phyloP scores from a whole-genome alignment of 1,140 invertebrate species.

The Ditylenchus dipsaci region DNA sequence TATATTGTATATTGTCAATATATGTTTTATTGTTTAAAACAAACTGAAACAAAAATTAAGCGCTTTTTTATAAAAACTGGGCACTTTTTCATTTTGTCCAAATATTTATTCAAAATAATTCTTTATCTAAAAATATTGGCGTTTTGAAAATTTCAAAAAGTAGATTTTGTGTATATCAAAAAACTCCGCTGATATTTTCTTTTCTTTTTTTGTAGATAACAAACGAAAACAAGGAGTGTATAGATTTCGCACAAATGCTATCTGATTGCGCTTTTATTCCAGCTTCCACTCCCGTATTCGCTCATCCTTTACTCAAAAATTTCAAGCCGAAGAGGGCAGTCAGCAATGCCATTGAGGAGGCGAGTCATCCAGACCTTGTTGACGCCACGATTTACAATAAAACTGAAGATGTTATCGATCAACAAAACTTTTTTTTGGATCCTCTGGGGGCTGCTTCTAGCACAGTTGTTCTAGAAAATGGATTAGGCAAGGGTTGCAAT shows the following conservation, averaged over 20 bases:
- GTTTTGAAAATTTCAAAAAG: too few relatives aligned
- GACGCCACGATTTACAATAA: background rate
- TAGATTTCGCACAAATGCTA: background rate
- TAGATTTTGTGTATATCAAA: too few relatives aligned
- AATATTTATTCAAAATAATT: too few relatives aligned
- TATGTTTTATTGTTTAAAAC: too few relatives aligned
- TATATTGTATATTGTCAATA: too few relatives aligned
- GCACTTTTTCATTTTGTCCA: too few relatives aligned
- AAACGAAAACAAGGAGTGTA: too few relatives aligned
- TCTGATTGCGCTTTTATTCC: background rate
- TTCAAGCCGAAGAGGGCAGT: background rate
- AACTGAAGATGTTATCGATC: background rate
- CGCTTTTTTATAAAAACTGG: too few relatives aligned
- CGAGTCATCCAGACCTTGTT: background rate
- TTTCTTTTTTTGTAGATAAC: too few relatives aligned
- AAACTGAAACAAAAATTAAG: too few relatives aligned
- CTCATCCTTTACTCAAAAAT: constrained; percentile 10
- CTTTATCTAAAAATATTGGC: too few relatives aligned
- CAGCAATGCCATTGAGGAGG: background rate
- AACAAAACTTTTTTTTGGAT: constrained; percentile 8
- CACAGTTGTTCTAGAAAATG: background rate
- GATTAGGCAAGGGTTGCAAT: background rate
- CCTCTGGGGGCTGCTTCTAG: constrained; percentile 15
- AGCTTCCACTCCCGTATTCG: background rate
- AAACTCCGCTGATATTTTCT: too few relatives aligned